Conservation (phyloP, 2,888 invertebrate genomes). For the Acrobeloides nanus region DNA sequence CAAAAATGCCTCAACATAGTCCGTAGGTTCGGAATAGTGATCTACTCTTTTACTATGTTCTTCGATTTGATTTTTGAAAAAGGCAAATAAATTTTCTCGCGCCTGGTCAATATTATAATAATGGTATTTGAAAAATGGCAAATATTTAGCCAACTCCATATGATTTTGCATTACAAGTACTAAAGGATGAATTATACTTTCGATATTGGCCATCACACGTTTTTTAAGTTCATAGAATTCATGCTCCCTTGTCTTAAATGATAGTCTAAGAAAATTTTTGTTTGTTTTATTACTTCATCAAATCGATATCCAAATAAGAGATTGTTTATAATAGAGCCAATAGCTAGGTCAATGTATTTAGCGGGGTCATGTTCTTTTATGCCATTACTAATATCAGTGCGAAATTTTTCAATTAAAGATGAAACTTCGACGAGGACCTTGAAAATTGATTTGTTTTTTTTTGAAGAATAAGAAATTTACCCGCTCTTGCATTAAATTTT, state of each 20-base stretch:
- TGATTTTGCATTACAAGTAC: constrained; percentile 1
- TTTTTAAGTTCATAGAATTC: constrained; percentile 12
- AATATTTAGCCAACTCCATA: constrained; percentile 5
- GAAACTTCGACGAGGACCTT: constrained; percentile 10
- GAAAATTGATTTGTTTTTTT: too few species aligned
- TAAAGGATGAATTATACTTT: not conserved
- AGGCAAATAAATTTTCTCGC: not conserved
- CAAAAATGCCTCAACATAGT: too few species aligned
- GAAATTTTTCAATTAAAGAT: constrained; percentile 6
- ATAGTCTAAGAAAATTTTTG: not conserved
- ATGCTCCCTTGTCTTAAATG: constrained; percentile 5
- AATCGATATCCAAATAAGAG: too few species aligned
- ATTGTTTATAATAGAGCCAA: constrained; percentile 16
- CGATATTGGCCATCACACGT: not conserved
- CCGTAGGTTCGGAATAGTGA: too few species aligned
- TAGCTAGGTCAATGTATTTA: constrained; percentile 5
- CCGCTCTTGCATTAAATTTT: too few species aligned
- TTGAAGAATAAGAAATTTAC: too few species aligned
- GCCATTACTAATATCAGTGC: not conserved
- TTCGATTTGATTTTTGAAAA: constrained; percentile 19
- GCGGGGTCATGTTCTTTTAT: constrained; percentile 4
- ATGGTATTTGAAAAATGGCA: constrained; percentile 4
- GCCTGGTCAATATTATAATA: constrained; percentile 1
- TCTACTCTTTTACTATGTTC: constrained; percentile 14
- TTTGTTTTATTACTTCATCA: not conserved